Base-by-base conservation (phyloP, 2,888 invertebrate genomes). In the Tinea trinotella region DNA sequence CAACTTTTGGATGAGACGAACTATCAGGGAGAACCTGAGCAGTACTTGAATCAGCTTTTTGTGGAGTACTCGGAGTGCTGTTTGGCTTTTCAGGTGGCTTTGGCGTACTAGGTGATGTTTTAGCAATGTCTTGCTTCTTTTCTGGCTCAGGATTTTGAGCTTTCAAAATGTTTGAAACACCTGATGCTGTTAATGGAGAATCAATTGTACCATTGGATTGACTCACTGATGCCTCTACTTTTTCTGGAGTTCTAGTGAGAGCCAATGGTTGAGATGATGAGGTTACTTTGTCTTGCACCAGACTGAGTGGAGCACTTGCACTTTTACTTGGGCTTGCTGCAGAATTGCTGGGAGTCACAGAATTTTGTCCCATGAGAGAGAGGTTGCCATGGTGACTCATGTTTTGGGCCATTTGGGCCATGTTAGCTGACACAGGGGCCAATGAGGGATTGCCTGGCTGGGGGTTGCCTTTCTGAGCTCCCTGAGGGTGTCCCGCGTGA, bases 341-440 rank as follows among this genome's bases (percentile, higher is more conserved):
- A 60, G 80, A 58, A 67, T 72, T 64, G 67, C 65, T 35, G 52
- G 76, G 71, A 56, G 74, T 63, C 46, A 72, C 69, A 19, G 79
- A 77, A 64, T 79, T 81, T 62, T 81, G 81, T 18, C 76, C 75
- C 56, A 80, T 75, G 54, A 81, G 82, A 7, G 85, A 85, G 18
- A 85, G 67, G 68, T 85, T 85, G 56, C 85, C 85, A 58, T 85
- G 85, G 74, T 85, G 83, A 64, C 83, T 83, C 85, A 85, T 85
- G 63, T 85, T 85, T 59, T 86, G 86, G 57, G 85, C 86, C 81
- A 83, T 80, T 62, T 83, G 83, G 34, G 84, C 84, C 85, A 85
- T 85, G 69, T 84, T 84, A 54, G 85, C 82, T 58, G 87, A 67
- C 65, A 85, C 74, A 40, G 87, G 77, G 59, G 88, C 75, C 87